Conservation (phyloP, 2,113 vertebrate species). For the Myiagra hebetior region DNA sequence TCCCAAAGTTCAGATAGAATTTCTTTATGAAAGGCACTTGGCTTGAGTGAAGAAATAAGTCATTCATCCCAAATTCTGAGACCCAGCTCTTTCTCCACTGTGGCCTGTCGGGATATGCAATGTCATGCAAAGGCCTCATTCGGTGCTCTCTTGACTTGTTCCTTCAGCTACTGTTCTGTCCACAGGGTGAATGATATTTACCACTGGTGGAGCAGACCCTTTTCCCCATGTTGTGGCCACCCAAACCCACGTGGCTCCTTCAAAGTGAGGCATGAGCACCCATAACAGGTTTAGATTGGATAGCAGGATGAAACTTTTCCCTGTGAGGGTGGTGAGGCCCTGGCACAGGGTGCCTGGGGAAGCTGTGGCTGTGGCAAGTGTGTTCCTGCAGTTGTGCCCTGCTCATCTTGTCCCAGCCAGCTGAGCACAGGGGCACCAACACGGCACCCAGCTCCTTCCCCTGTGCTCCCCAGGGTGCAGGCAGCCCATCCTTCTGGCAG, state of each 20-base stretch:
- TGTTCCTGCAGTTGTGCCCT: not conserved
- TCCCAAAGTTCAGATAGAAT: not conserved
- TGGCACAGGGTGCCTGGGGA: not conserved
- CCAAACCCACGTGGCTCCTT: rapidly evolving
- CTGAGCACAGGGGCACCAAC: not conserved
- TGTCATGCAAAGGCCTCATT: not conserved
- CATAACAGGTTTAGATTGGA: not conserved
- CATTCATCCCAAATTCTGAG: not conserved
- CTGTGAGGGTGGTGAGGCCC: not conserved
- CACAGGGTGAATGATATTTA: not conserved
- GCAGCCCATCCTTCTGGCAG: not conserved
- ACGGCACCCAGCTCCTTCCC: not conserved
- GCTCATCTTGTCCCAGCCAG: not conserved
- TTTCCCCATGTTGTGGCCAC: rapidly evolving
- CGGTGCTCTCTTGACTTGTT: not conserved
- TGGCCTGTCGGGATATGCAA: not conserved
- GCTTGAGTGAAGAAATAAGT: not conserved
- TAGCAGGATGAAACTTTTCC: not conserved
- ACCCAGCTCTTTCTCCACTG: not conserved
- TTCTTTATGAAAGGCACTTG: not conserved
- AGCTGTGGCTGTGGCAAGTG: not conserved
- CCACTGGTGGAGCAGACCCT: not conserved
- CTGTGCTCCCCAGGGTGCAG: not conserved
- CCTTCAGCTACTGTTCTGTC: not conserved
- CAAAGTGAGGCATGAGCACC: rapidly evolving